Evolutionary conservation across 2,888 invertebrate species (phyloP).

Genomic region (Leucozona laternaria): DNA sequence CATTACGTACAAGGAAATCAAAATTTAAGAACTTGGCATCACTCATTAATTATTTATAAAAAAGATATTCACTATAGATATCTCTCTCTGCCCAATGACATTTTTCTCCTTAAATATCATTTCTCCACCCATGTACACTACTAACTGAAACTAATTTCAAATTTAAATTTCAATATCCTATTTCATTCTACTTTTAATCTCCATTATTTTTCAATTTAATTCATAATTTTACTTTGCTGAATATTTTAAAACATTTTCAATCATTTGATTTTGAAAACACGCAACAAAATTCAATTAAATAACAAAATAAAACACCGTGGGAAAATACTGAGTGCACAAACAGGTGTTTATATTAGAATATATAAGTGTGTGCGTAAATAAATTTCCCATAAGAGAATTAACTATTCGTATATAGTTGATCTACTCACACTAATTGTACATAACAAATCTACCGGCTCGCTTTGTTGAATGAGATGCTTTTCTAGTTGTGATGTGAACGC

Average conservation of each 20-base stretch:
- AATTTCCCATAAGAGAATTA: constrained; percentile 75
- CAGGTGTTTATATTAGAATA: constrained; percentile 76
- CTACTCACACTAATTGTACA: constrained; percentile 11
- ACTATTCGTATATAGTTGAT: neutral
- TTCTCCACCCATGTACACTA: constrained; percentile 49
- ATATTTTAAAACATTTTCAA: constrained; percentile 25
- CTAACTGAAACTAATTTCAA: constrained; percentile 22
- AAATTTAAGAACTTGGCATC: constrained; percentile 39
- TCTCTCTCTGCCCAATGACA: constrained; percentile 30
- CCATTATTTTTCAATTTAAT: neutral
- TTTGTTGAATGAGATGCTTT: constrained; percentile 66
- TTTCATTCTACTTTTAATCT: neutral
- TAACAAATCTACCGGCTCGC: constrained; percentile 14
- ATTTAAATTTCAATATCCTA: constrained; percentile 38
- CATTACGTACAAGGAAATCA: neutral
- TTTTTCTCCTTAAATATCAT: neutral
- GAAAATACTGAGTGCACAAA: constrained; percentile 77
- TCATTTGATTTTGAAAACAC: constrained; percentile 13
- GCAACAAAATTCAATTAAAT: constrained; percentile 2
- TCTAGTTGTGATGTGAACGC: constrained; percentile 34
- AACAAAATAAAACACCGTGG: constrained; percentile 75
- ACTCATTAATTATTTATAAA: constrained; percentile 63
- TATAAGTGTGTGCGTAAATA: constrained; percentile 68
- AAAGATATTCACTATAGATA: neutral
- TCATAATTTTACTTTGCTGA: constrained; percentile 3